These are phyloP conservation scores for Triops cancriformis DNA, from an alignment of 1,140 invertebrate species.

Conservation along the genomic window DNA sequence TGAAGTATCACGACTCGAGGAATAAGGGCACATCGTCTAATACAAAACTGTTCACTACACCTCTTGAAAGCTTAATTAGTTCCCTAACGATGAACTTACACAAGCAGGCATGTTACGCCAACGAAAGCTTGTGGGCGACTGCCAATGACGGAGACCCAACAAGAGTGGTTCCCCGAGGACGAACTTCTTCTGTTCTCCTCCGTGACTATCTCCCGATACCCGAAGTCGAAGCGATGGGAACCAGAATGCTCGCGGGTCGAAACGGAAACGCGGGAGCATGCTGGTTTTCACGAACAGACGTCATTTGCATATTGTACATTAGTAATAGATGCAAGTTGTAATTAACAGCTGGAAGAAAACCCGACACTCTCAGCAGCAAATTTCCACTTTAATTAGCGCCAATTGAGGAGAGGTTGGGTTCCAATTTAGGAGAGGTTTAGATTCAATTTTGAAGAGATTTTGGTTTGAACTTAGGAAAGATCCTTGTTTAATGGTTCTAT, in stretches of 20 bases:
- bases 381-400: too few relatives aligned
- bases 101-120: not conserved
- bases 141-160: not conserved
- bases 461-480: too few relatives aligned
- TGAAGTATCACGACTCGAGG: not conserved
- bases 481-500: too few relatives aligned
- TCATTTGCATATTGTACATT: not conserved
- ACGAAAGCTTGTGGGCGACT: not conserved
- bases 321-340: not conserved
- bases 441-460: too few relatives aligned
- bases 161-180: not conserved
- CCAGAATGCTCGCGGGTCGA: not conserved
- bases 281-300: not conserved
- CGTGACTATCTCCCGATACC: not conserved
- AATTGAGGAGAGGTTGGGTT: too few relatives aligned
- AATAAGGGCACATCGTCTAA: not conserved
- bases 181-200: not conserved
- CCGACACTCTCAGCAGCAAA: too few relatives aligned
- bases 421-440: too few relatives aligned
- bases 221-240: not conserved
- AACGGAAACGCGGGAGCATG: constrained; percentile 1
- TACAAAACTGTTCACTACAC: not conserved
- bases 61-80: not conserved
- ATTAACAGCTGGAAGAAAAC: not conserved
- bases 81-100: not conserved